Evolutionary conservation across 2,888 invertebrate genomes (phyloP).

Genomic region (Homarus gammarus): DNA sequence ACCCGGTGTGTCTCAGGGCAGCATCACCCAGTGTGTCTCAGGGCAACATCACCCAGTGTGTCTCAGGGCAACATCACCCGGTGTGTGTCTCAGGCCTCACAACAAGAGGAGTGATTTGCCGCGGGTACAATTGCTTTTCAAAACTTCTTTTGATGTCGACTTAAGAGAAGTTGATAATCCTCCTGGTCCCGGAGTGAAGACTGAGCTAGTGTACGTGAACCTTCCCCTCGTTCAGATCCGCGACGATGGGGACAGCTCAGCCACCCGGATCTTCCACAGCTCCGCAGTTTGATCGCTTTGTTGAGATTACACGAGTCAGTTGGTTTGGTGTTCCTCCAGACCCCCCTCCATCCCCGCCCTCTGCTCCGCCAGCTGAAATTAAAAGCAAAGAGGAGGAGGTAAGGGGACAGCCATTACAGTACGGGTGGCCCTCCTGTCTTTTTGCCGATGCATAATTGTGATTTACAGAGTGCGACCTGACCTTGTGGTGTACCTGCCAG

Average conservation of each 20-base stretch:
- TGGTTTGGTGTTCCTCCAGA: conserved; percentile 1
- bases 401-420: neutral
- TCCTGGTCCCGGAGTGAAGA: neutral
- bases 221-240: neutral
- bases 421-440: neutral
- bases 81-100: no score
- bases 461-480: neutral
- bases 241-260: neutral
- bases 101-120: conserved; percentile 1
- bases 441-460: no score
- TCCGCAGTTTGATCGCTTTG: neutral
- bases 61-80: no score
- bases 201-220: neutral
- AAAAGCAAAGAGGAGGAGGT: neutral
- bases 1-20: no score
- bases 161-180: conserved; percentile 35
- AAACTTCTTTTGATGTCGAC: conserved; percentile 35
- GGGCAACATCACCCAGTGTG: no score
- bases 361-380: neutral
- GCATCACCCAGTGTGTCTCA: no score
- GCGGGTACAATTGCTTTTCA: neutral
- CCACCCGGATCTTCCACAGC: neutral
- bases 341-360: neutral
- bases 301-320: neutral
- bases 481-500: neutral